Percentiles rank a stretch among this genome's conserved stretches.
These are phyloP conservation scores for Drosophila neonasuta DNA, from an alignment of 2,888 invertebrate genomes.

Conservation along the genomic window DNA sequence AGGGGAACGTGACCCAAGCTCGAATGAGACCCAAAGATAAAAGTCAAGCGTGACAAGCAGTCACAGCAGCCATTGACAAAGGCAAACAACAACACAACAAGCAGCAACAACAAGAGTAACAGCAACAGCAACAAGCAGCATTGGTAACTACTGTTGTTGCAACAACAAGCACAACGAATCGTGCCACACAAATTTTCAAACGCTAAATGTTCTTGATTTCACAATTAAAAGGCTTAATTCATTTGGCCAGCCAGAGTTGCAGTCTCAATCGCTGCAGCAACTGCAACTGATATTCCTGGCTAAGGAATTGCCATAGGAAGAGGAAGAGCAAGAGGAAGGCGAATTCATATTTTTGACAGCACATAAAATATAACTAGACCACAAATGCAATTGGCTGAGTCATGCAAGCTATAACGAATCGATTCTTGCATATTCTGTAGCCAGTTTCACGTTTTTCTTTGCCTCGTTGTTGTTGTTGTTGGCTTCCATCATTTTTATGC, in stretches of 20 bases:
- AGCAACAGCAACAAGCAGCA: slow-evolving; percentile 17
- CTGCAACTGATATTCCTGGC: slow-evolving; percentile 43
- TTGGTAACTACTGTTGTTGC: slow-evolving; percentile 15
- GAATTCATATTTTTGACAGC: slow-evolving; percentile 70
- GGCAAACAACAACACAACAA: slow-evolving; percentile 22
- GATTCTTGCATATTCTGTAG: slow-evolving; percentile 48
- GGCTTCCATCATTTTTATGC: slow-evolving; percentile 63
- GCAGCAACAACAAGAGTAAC: slow-evolving; percentile 25
- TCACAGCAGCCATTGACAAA: slow-evolving; percentile 15
- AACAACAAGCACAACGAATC: slow-evolving; percentile 41
- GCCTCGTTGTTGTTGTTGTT: slow-evolving; percentile 33
- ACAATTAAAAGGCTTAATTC: slow-evolving; percentile 71
- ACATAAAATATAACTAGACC: slow-evolving; percentile 54
- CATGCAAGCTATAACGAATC: slow-evolving; percentile 47
- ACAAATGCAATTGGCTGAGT: slow-evolving; percentile 53
- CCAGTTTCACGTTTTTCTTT: slow-evolving; percentile 35
- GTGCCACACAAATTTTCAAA: slow-evolving; percentile 53
- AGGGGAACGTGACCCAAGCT: slow-evolving; percentile 60
- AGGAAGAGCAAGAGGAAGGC: slow-evolving; percentile 20
- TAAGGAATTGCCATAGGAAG: slow-evolving; percentile 27
- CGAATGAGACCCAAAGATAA: slow-evolving; percentile 44
- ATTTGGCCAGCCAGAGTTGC: slow-evolving; percentile 39
- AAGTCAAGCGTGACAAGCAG: slow-evolving; percentile 62
- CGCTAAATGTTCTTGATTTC: slow-evolving; percentile 65
- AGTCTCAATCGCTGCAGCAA: neutral